Conservation (phyloP, 2,888 invertebrate species). For the Eledone cirrhosa region DNA sequence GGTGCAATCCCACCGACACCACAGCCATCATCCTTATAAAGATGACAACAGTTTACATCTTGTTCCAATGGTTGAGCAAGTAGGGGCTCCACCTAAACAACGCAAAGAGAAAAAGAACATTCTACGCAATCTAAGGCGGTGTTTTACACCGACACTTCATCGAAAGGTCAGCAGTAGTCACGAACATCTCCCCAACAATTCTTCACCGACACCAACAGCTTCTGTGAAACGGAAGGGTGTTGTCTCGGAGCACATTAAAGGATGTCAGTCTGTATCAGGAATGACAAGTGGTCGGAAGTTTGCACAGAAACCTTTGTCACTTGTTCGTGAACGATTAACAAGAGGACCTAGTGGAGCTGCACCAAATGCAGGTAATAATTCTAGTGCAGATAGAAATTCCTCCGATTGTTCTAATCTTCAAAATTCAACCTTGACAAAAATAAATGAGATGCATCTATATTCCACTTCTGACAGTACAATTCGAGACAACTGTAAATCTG, state of each 20-base stretch:
- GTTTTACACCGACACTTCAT: slow-evolving; percentile 15
- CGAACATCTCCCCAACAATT: neutral
- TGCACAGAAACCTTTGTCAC: neutral
- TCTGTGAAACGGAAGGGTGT: neutral
- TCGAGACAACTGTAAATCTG: slow-evolving; percentile 46
- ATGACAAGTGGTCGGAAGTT: slow-evolving; percentile 36
- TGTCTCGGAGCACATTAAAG: slow-evolving; percentile 39
- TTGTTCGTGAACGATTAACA: neutral
- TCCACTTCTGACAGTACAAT: slow-evolving; percentile 52
- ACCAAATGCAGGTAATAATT: neutral
- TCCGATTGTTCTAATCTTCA: slow-evolving; percentile 3
- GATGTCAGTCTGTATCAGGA: slow-evolving; percentile 37
- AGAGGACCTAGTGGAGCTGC: too few species aligned
- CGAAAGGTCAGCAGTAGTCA: neutral
- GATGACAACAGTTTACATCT: neutral
- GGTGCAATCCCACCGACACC: slow-evolving; percentile 13
- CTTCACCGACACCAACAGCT: neutral
- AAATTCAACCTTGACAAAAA: slow-evolving; percentile 40
- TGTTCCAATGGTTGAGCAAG: neutral
- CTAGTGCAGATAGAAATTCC: neutral
- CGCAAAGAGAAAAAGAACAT: slow-evolving; percentile 26
- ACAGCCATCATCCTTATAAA: neutral
- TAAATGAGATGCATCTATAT: slow-evolving; percentile 52
- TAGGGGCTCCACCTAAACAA: neutral
- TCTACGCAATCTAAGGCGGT: slow-evolving; percentile 22